Base-by-base conservation (phyloP, 2,797 vertebrate species). In the Manis javanica region DNA sequence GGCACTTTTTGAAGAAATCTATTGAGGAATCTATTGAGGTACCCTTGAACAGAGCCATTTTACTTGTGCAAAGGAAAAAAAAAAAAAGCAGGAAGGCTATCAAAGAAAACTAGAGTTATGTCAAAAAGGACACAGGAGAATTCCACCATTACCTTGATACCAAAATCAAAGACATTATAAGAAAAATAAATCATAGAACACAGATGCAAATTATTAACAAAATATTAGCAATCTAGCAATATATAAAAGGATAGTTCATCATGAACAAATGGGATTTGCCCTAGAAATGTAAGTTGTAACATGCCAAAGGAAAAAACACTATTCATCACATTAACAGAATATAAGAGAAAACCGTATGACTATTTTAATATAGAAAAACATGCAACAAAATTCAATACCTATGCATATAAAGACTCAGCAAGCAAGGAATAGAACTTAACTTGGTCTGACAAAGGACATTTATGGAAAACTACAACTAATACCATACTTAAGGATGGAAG, bases 121-220 rank as follows among this genome's bases (percentile, higher is more conserved):
- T 77, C 53, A 75, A 96, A 95, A 87, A 2, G 68, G 68, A 81
- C 18, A 66, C 14, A 90, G 29, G 51, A 93, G 79, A 93, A 93
- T 88, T 42, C 24, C 18, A 91, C 53, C 5, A 85, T 75, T 51
- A 84, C 8, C 7, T n/a, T 79, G 37, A 68, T 37, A 90, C 5
- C 29, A 92, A 82, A 95, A 93, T 72, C 82, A 91, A 95, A 97
- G 31, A 84, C 53, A 93, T 24, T 42, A 39, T 51, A 57, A 68
- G 21, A 94, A 72, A 34, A 93, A 26, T 37, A 95, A 95, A 86
- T 42, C 46, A 85, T 0, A 69, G 51, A 91, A 81, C 31, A 88
- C 1, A 88, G 13, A 78, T 86, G 3, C 59, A 90, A 77, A 84
- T 71, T 61, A 90, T 49, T 87, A 91, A 91, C 10, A 94, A 95